Evolutionary conservation across 2,888 invertebrate species (phyloP).

Genomic region (Steromphala cineraria): DNA sequence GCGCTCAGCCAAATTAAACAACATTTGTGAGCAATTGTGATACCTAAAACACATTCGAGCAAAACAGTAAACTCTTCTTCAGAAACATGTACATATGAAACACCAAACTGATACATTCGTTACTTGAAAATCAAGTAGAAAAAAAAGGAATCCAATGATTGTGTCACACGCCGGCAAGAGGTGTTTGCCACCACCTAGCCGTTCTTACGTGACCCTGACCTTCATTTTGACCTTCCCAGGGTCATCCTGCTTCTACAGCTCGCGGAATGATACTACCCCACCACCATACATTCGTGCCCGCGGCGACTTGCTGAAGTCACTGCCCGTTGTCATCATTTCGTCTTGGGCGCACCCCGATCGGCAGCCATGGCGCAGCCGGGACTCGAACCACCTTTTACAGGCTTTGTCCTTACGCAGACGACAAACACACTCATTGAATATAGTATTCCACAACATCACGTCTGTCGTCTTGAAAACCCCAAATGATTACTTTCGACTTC

Average conservation of each 20-base stretch:
- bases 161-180: neutral
- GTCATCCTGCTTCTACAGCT: conserved; percentile 2
- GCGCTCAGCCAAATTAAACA: conserved; percentile 18
- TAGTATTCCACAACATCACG: conserved; percentile 12
- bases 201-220: neutral
- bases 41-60: conserved; percentile 12
- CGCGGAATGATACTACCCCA: conserved; percentile 6
- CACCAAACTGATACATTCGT: conserved; percentile 11
- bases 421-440: conserved; percentile 13
- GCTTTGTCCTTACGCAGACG: conserved; percentile 15
- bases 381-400: neutral
- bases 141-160: conserved; percentile 12
- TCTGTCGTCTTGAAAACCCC: conserved; percentile 8
- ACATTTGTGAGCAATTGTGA: conserved; percentile 14
- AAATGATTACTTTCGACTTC: neutral
- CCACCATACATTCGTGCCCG: neutral
- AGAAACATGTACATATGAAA: conserved; percentile 16
- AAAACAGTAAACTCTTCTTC: neutral
- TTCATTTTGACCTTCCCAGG: neutral
- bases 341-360: neutral
- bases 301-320: neutral
- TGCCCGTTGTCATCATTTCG: neutral
- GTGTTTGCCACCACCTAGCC: neutral
- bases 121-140: conserved; percentile 7
- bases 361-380: neutral